Evolutionary conservation across 2,797 vertebrate genomes (phyloP).

Genomic region (Atherinosoma microstoma): DNA sequence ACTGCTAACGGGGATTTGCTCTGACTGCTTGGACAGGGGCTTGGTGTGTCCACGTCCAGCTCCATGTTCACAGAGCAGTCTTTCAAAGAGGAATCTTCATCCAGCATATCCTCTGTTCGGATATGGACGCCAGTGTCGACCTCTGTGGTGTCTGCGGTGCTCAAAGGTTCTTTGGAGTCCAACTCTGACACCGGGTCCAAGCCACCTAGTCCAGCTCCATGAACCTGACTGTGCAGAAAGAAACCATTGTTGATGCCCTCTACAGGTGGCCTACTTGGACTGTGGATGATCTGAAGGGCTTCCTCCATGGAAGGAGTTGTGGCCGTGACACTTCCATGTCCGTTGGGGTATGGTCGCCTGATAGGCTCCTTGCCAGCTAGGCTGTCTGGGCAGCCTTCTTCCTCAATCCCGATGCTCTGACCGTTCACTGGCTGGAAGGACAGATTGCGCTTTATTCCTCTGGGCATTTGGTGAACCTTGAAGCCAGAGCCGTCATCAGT

Average conservation of each 20-base stretch:
- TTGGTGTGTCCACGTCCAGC: conserved; percentile 91
- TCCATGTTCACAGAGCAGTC: conserved; percentile 97
- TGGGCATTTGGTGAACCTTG: conserved; percentile 84
- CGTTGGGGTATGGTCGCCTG: conserved; percentile 59
- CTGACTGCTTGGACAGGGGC: conserved; percentile 89
- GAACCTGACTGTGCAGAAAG: conserved; percentile 91
- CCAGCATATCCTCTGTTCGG: conserved; percentile 94
- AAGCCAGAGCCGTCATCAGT: conserved; percentile 93
- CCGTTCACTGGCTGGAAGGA: conserved; percentile 94
- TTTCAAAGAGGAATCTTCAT: conserved; percentile 96
- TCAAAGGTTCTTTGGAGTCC: conserved; percentile 86
- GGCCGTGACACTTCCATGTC: conserved; percentile 79
- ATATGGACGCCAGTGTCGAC: conserved; percentile 96
- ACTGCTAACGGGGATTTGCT: conserved; percentile 88
- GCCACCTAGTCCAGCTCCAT: conserved; percentile 44
- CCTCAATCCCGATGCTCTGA: conserved; percentile 89
- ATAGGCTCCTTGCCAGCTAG: conserved; percentile 71
- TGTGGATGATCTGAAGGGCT: conserved; percentile 93
- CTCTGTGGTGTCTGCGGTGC: conserved; percentile 90
- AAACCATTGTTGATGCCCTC: conserved; percentile 90
- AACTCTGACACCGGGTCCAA: conserved; percentile 86
- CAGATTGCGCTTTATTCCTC: conserved; percentile 88
- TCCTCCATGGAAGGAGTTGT: conserved; percentile 91
- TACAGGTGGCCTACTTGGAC: conserved; percentile 81
- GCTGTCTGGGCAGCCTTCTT: conserved; percentile 82